Percentiles rank a stretch among this genome's conserved stretches.
These are phyloP conservation scores for Bos javanicus DNA, from an alignment of 2,113 vertebrate species.

Conservation along the genomic window DNA sequence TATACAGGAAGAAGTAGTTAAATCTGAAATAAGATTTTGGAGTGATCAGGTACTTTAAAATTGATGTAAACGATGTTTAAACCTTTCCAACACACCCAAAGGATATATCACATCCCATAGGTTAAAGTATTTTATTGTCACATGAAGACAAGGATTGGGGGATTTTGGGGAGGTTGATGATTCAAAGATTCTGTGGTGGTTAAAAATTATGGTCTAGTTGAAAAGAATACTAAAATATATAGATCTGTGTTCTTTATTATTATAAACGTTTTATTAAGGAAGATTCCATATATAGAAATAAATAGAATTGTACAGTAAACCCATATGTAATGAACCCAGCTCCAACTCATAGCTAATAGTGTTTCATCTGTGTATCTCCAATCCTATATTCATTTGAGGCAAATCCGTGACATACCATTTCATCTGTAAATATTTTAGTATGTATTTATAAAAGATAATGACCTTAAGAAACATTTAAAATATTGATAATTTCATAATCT, in stretches of 20 bases:
- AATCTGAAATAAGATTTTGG: neutral
- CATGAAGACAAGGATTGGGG: neutral
- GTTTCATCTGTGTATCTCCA: neutral
- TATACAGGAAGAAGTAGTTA: neutral
- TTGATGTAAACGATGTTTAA: neutral
- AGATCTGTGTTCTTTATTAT: neutral
- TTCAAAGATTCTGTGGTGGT: neutral
- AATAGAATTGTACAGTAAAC: neutral
- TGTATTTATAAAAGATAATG: neutral
- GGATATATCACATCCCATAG: neutral
- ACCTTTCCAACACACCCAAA: neutral
- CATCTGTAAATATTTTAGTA: neutral
- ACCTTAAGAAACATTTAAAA: conserved; percentile 4
- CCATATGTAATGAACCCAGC: neutral
- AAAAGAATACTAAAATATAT: neutral
- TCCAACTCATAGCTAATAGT: neutral
- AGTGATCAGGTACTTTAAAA: neutral
- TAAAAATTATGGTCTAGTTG: neutral
- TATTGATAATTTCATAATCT: neutral
- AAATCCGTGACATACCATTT: neutral
- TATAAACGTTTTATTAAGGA: neutral
- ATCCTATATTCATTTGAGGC: neutral
- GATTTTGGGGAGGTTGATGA: neutral
- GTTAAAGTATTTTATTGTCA: neutral
- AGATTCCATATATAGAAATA: conserved; percentile 11